Conservation (phyloP, 2,113 vertebrate species). For the Cryptotis parvus region DNA sequence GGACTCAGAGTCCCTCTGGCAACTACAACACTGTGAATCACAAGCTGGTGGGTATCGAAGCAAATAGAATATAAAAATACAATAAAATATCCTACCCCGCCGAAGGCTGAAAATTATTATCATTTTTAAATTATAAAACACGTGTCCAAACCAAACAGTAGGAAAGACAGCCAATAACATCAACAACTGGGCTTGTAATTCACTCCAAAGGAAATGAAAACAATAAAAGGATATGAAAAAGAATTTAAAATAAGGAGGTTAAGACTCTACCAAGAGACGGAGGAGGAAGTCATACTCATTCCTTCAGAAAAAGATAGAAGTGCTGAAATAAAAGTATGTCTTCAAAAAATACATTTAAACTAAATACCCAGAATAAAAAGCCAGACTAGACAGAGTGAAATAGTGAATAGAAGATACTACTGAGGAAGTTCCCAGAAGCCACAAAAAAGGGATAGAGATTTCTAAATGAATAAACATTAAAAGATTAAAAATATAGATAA, state of each 20-base stretch:
- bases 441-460: background rate
- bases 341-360: background rate
- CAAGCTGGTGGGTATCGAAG: background rate
- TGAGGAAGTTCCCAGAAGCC: conserved; percentile 10
- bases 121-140: conserved; percentile 52
- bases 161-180: conserved; percentile 30
- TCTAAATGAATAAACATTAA: conserved; percentile 1
- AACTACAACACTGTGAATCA: conserved; percentile 17
- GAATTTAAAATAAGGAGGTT: conserved; percentile 45
- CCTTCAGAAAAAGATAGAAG: conserved; percentile 3
- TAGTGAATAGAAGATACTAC: background rate
- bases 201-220: conserved; percentile 57
- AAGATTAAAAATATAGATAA: background rate
- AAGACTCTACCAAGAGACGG: conserved; percentile 35
- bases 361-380: conserved; percentile 20
- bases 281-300: conserved; percentile 44
- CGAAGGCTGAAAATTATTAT: background rate
- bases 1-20: background rate
- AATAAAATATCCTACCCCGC: background rate
- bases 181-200: conserved; percentile 17
- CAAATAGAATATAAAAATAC: conserved; percentile 29
- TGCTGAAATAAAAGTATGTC: conserved; percentile 21
- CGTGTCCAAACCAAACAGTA: conserved; percentile 52
- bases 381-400: background rate
- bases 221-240: conserved; percentile 47